Conservation (phyloP, 2,888 invertebrate species). For the Lepidonotus clava region DNA sequence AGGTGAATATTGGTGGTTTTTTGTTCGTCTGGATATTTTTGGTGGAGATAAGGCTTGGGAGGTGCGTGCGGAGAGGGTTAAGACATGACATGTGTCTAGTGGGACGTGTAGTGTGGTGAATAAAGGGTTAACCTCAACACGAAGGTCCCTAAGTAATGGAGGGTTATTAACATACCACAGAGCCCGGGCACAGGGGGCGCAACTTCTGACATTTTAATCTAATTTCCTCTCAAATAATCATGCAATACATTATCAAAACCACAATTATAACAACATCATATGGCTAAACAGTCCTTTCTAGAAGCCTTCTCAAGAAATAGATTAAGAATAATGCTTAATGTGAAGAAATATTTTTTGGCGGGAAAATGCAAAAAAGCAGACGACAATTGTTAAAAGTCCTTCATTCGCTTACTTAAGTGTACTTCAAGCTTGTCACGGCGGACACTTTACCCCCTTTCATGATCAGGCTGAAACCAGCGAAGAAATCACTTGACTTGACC, state of each 20-base stretch:
- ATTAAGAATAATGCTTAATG: too few species aligned
- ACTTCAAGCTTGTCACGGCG: too few species aligned
- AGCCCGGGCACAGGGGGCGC: not conserved
- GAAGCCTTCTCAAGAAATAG: too few species aligned
- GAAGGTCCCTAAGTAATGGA: not conserved
- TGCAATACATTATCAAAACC: not conserved
- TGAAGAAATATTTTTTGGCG: not conserved
- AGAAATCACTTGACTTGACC: not conserved
- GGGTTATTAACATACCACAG: not conserved
- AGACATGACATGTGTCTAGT: too few species aligned
- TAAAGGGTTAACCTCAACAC: too few species aligned
- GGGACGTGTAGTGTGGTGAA: too few species aligned
- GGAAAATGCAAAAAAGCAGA: not conserved
- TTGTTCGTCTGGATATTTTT: too few species aligned
- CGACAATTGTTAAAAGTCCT: not conserved
- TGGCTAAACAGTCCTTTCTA: too few species aligned
- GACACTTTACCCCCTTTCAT: not conserved
- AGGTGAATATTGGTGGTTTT: too few species aligned
- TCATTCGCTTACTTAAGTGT: too few species aligned
- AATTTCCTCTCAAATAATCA: not conserved
- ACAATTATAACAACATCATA: too few species aligned
- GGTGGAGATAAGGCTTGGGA: too few species aligned
- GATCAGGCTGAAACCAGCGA: not conserved
- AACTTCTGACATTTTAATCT: not conserved
- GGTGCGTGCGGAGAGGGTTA: not conserved